Conservation (phyloP, 2,113 vertebrate species). For the Triplophysa tibetana region DNA sequence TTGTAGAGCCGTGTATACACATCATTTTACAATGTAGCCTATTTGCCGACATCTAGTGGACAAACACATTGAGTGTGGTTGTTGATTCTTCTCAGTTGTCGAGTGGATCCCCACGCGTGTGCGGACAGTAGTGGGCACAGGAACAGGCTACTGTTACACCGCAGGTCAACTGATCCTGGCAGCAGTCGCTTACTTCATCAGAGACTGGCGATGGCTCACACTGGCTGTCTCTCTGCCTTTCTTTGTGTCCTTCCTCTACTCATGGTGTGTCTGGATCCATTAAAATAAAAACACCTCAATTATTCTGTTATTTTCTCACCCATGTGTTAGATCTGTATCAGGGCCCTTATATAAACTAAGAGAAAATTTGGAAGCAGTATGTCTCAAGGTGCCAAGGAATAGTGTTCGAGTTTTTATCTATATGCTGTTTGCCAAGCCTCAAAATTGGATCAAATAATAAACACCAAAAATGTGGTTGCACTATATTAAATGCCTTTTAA, state of each 20-base stretch:
- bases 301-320: too few species aligned
- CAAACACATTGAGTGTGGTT: neutral
- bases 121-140: slow-evolving; percentile 73
- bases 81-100: slow-evolving; percentile 63
- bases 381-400: too few species aligned
- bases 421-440: too few species aligned
- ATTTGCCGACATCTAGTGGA: slow-evolving; percentile 16
- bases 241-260: slow-evolving; percentile 76
- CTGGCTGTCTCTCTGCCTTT: slow-evolving; percentile 78
- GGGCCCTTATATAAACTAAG: too few species aligned
- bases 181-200: slow-evolving; percentile 74
- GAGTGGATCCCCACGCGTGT: slow-evolving; percentile 81
- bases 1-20: neutral
- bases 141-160: slow-evolving; percentile 78
- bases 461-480: too few species aligned
- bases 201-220: slow-evolving; percentile 84
- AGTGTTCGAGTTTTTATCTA: too few species aligned
- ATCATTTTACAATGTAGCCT: neutral
- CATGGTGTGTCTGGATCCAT: slow-evolving; percentile 73
- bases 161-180: slow-evolving; percentile 77
- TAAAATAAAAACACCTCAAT: too few species aligned
- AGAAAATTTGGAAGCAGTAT: too few species aligned
- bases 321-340: too few species aligned
- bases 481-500: too few species aligned
- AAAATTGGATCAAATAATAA: too few species aligned